Percentiles rank a stretch among this genome's conserved stretches.
phyloP scores from a whole-genome alignment of 1,140 invertebrate genomes.

The Nasonia giraulti region DNA sequence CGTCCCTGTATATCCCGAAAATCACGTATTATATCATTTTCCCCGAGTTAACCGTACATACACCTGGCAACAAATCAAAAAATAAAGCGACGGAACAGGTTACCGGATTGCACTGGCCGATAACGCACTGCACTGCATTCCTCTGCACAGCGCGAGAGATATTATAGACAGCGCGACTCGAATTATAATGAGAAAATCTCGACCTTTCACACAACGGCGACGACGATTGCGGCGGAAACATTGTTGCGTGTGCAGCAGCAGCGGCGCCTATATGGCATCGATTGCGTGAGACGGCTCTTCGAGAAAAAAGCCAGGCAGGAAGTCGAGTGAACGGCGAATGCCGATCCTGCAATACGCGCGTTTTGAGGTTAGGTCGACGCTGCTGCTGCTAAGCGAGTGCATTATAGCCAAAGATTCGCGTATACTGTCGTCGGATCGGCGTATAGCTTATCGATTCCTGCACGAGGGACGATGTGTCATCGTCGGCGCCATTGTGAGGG shows the following conservation, averaged over 20 bases:
- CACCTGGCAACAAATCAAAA: not conserved
- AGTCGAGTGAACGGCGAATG: not conserved
- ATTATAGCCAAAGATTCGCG: not conserved
- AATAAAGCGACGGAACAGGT: not conserved
- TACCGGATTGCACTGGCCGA: not conserved
- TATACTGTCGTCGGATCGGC: not conserved
- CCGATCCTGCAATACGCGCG: not conserved
- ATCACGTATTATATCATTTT: not conserved
- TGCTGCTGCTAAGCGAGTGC: not conserved
- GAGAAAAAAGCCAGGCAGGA: not conserved
- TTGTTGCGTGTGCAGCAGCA: not conserved
- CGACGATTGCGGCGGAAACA: not conserved
- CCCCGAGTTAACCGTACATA: not conserved
- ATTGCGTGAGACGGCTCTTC: not conserved
- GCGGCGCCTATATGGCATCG: not conserved
- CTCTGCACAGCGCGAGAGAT: no score
- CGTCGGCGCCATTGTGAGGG: slow-evolving; percentile 33
- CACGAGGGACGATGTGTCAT: not conserved
- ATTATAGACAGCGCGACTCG: not conserved
- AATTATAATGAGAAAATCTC: not conserved
- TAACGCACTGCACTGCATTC: not conserved
- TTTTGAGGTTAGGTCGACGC: not conserved
- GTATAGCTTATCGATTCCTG: not conserved
- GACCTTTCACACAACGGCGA: not conserved
- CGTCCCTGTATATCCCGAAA: not conserved